phyloP scores from a whole-genome alignment of 2,888 invertebrate genomes.

The Ferrisia virgata region DNA sequence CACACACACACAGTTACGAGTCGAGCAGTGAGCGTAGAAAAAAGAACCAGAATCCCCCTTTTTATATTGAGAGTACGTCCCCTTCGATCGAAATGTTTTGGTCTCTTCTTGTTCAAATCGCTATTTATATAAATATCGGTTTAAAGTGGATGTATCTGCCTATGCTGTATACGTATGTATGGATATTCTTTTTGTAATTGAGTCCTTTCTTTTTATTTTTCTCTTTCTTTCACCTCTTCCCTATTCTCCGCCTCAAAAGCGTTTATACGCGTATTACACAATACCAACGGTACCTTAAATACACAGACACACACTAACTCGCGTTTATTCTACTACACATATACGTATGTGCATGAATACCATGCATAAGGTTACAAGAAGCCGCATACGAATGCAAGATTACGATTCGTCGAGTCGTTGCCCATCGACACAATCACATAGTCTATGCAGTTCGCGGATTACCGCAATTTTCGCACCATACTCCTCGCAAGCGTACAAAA shows the following conservation, averaged over 20 bases:
- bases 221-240: slow-evolving; percentile 23
- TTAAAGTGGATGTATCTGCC: slow-evolving; percentile 43
- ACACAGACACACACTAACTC: not conserved
- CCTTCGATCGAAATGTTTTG: slow-evolving; percentile 36
- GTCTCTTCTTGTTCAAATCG: slow-evolving; percentile 30
- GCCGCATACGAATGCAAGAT: no score
- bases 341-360: no score
- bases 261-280: not conserved
- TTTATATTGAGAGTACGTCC: not conserved
- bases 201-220: not conserved
- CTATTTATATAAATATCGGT: slow-evolving; percentile 44
- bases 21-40: not conserved
- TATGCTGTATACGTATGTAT: not conserved
- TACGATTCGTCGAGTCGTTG: no score
- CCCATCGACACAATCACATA: no score
- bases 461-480: not conserved
- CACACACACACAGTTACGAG: no score
- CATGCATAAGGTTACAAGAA: not conserved
- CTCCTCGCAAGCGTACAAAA: not conserved
- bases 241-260: not conserved
- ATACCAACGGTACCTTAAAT: not conserved
- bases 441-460: no score
- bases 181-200: slow-evolving; percentile 44
- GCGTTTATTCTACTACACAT: not conserved
- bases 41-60: slow-evolving; percentile 7